Base-by-base conservation (phyloP, 1,140 invertebrate species). In the Metopolophium dirhodum region DNA sequence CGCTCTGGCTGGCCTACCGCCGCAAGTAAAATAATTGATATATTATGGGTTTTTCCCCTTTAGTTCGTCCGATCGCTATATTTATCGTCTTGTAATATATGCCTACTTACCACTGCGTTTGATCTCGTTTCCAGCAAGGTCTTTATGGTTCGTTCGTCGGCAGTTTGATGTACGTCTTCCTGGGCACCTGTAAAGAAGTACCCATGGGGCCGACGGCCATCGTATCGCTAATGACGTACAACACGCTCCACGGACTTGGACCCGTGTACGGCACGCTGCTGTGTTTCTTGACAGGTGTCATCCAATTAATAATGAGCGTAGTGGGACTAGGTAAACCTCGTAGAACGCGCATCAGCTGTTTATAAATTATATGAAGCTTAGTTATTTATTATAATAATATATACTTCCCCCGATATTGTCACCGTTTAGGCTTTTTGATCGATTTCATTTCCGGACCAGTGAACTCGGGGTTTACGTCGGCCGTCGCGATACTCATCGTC, bases 381-480 rank as follows among this genome's bases (percentile, higher is more conserved):
- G n/a, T n/a, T n/a, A n/a, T n/a, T n/a, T n/a, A n/a, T n/a, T n/a
- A n/a, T n/a, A n/a, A n/a, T n/a, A n/a, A n/a, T n/a, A n/a, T n/a
- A 7, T 54, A 49, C 6, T 47, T 45, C 26, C 0, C 4, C 4
- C 23, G 23, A 61, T 37, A n/a, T n/a, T 77, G 37, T 41, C 37
- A 26, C 26, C 37, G 6, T 41, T 41, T 95, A 97, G 98, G 98
- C 87, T 99, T 99, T 95, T 95, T 99, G 68, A 97, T 99, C 87
- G 98, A 99, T 95, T 99, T 99, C 95, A 98, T 99, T 1, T 99
- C 98, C 0, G 97, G 97, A 14, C 98, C 98, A 0, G 98, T 99
- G 0, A 98, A 98, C n/a, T 98, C 97, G 18, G 98, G 98, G 30
- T 99, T 99, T 95, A 99, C 98, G 0, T 98, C 98, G 2, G 98